Percentiles rank a stretch among this genome's conserved stretches.
Evolutionary conservation across 92 coral and sea anemone genomes (phyloP).

Genomic region (Epizoanthus rinbou): DNA sequence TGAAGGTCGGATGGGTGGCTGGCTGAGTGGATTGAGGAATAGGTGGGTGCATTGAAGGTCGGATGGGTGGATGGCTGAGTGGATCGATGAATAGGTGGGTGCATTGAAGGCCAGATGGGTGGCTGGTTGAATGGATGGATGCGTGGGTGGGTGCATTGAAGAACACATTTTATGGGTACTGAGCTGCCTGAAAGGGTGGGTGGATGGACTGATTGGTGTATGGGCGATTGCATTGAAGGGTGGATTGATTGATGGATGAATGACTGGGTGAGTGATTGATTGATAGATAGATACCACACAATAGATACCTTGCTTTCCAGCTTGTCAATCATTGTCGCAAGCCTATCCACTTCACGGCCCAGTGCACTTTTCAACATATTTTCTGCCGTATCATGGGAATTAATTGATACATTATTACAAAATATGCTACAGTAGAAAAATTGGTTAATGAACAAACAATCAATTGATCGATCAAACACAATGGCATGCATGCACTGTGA

Average conservation of each 20-base stretch:
- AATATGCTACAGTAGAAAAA: too few relatives aligned
- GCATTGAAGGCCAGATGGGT: neutral
- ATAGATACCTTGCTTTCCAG: slow-evolving; percentile 76
- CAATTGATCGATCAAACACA: too few relatives aligned
- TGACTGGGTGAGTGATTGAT: too few relatives aligned
- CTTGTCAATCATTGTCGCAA: slow-evolving; percentile 74
- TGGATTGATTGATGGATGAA: too few relatives aligned
- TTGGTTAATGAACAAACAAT: too few relatives aligned
- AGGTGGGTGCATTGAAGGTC: neutral
- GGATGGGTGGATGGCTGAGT: too few relatives aligned
- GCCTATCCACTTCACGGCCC: slow-evolving; percentile 76
- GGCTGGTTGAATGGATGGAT: neutral
- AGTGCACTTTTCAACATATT: slow-evolving; percentile 59
- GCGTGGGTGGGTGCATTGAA: neutral
- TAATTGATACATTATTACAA: neutral
- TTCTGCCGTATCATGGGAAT: slow-evolving; percentile 37
- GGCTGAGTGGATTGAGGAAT: neutral
- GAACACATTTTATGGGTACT: too few relatives aligned
- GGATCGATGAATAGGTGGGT: neutral
- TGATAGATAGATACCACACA: too few relatives aligned
- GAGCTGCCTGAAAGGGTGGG: too few relatives aligned
- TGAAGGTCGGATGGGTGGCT: neutral
- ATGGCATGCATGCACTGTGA: too few relatives aligned
- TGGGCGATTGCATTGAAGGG: neutral
- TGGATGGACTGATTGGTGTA: neutral